Evolutionary conservation across 2,888 invertebrate genomes (phyloP), one percentile per base, ranked within the genome.

Genomic region (Drosophila differens): DNA sequence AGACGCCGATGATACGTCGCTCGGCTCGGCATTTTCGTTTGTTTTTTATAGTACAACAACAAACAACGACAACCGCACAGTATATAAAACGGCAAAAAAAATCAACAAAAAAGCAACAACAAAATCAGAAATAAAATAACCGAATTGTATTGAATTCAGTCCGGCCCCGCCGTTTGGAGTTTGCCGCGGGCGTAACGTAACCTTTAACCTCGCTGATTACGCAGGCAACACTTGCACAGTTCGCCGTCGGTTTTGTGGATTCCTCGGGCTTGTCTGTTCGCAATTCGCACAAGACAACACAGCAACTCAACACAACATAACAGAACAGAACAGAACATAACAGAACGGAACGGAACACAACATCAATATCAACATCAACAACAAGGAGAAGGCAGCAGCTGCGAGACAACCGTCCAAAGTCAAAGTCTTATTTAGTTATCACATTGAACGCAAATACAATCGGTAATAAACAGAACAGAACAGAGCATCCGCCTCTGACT

Each of bases 171-270:
- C 61, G 74, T 71, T 75, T 74, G 65, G 73, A 62, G 62, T 81
- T 74, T 68, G 70, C 81, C 83, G 83, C 81, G 82, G 78, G 80
- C 66, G 72, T 72, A 70, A 73, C 64, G 70, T 76, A 72, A 76
- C 77, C 82, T 82, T 60, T 81, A 66, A 81, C 75, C 81, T 76
- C 71, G 77, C 81, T 67, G 80, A 80, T 81, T 67, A 80, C 73
- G 64, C 41, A 52, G 73, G 52, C 55, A 51, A 57, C 51, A 55
- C 28, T 69, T 39, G 35, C 61, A 58, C 64, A 64, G 33, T 61
- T 65, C 37, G 71, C 81, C 78, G 80, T 70, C 71, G 78, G 67
- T 30, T 60, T 30, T 61, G 76, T 65, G 14, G 33, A 51, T 47
- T 70, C 44, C 44, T 55, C 39, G 16, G 39, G 28, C 35, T 19